phyloP scores from a whole-genome alignment of 2,113 vertebrate species.

The Scolopax mira region DNA sequence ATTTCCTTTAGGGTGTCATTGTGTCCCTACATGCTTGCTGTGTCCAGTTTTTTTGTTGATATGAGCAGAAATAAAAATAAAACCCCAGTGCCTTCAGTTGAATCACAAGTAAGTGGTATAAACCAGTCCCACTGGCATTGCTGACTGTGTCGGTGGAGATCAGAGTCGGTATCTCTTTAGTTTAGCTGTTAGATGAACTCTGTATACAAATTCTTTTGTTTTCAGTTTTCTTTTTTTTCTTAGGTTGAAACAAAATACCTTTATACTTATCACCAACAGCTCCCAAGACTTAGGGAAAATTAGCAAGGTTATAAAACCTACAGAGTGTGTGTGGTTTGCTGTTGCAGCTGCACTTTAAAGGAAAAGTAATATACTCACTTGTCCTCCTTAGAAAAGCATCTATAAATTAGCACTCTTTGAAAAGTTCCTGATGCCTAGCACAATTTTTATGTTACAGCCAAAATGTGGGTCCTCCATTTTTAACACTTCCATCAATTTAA shows the following conservation, averaged over 20 bases:
- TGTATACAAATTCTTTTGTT: neutral
- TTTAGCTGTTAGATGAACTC: neutral
- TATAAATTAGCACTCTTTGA: slow-evolving; percentile 50
- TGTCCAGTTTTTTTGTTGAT: neutral
- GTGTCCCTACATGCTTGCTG: neutral
- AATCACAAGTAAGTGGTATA: neutral
- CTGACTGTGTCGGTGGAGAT: neutral
- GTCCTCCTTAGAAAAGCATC: slow-evolving; percentile 44
- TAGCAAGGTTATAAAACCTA: slow-evolving; percentile 45
- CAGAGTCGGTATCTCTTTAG: neutral
- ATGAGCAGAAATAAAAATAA: neutral
- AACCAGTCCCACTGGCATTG: neutral
- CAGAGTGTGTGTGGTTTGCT: slow-evolving; percentile 44
- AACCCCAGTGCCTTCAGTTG: neutral
- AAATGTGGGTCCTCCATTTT: neutral
- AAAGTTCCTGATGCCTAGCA: neutral
- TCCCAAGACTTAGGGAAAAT: slow-evolving; percentile 45
- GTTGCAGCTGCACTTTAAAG: slow-evolving; percentile 59
- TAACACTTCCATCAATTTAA: neutral
- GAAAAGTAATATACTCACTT: slow-evolving; percentile 28
- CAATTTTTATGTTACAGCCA: neutral
- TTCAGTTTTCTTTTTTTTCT: neutral
- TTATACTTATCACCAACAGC: slow-evolving; percentile 5
- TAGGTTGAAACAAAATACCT: neutral
- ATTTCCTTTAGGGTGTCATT: neutral